Base-by-base conservation (phyloP, 2,888 invertebrate genomes). In the Tanaodytes sp. region DNA sequence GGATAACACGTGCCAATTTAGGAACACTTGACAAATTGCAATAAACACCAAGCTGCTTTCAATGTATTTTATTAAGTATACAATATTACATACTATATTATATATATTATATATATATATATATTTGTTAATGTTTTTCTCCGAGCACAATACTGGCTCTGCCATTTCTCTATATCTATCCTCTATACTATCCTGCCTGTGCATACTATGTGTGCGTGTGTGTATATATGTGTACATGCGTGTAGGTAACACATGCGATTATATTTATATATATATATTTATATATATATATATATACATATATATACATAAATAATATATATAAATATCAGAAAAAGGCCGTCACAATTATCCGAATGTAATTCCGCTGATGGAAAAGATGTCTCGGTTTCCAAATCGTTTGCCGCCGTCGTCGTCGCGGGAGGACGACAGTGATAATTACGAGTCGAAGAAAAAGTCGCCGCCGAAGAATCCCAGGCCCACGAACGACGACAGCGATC, bases 41-140 rank as follows among this genome's bases (percentile, higher is more conserved):
- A 83, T 79, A 64, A 82, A 83, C 81, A 83, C 83, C 76, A 82
- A 80, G 82, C 83, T 83, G 84, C 84, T 84, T 84, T 84, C 82
- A 82, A 68, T 84, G 84, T 84, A 75, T 81, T 83, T 79, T 82
- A 78, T 80, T 81, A 80, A 80, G 74, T 77, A 77, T 73, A 74
- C 75, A 42, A 55, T 67, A 65, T 65, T 65, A 65, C 62, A 62
- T 74, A 74, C 73, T 39, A 39, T 39, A 23, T 23, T 23, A 23
- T 23, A 23, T 75, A 73, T 73, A n/a, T n/a, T n/a, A 76, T 74
- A 73, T 76, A 70, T 74, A n/a, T 74, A 73, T 75, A 71, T 74
- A 68, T 76, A 71, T 76, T 63, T 71, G 73, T 66, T 77, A 57
- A 72, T 73, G 66, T 65, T 45, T 65, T 69, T 77, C 72, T 78